phyloP scores from a whole-genome alignment of 2,797 vertebrate genomes.

The Crocidura indochinensis region DNA sequence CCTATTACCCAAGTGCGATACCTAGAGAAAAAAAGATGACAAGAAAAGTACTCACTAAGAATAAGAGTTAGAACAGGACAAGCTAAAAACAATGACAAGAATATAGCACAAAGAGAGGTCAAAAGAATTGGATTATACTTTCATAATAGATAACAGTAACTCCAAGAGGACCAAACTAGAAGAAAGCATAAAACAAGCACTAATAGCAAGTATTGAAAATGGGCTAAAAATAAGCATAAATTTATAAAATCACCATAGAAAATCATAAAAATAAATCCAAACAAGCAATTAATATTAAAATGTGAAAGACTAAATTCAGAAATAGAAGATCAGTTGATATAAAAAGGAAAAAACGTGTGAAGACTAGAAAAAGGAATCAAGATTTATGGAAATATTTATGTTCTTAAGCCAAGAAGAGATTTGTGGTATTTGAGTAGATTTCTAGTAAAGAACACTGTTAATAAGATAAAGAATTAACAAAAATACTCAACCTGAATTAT shows the following conservation, averaged over 20 bases:
- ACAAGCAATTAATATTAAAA: conserved; percentile 16
- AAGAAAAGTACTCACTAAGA: conserved; percentile 17
- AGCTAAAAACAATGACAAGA: not conserved
- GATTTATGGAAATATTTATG: conserved; percentile 5
- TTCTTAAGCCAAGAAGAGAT: not conserved
- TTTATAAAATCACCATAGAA: conserved; percentile 32
- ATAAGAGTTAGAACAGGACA: not conserved
- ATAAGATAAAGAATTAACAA: not conserved
- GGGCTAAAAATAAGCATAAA: not conserved
- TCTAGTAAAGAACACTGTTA: not conserved
- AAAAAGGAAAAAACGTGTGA: not conserved
- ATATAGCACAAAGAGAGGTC: not conserved
- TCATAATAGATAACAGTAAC: conserved; percentile 37
- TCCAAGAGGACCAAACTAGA: not conserved
- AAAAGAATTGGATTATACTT: not conserved
- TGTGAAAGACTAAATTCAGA: conserved; percentile 48
- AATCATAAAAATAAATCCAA: conserved; percentile 20
- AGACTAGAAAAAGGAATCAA: not conserved
- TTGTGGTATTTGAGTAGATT: not conserved
- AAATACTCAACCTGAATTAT: not conserved
- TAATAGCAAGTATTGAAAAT: not conserved
- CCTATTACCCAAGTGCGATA: not conserved
- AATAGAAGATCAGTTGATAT: conserved; percentile 37
- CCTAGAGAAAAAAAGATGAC: not conserved
- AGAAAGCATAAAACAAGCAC: not conserved